Evolutionary conservation across 1,140 invertebrate genomes (phyloP).

Genomic region (Ganaspis sp.): DNA sequence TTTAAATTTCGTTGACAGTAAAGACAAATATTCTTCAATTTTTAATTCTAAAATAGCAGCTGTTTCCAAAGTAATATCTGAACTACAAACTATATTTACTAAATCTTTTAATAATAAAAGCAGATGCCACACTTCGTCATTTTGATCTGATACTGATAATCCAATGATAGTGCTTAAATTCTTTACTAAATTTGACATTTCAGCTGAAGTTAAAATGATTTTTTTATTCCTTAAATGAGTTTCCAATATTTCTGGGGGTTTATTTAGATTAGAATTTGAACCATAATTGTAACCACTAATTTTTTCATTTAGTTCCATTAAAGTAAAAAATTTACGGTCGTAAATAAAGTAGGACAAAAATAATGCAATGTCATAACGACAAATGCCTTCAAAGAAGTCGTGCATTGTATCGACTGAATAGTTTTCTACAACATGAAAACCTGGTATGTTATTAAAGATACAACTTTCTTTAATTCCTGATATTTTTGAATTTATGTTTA

Average conservation of each 20-base stretch:
- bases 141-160: not conserved
- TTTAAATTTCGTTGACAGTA: not conserved
- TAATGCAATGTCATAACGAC: conserved; percentile 31
- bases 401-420: conserved; percentile 39
- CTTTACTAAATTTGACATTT: conserved; percentile 26
- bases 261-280: conserved; percentile 12
- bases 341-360: conserved; percentile 38
- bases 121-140: conserved; percentile 23
- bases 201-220: conserved; percentile 28
- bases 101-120: conserved; percentile 12
- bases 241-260: conserved; percentile 38
- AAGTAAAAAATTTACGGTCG: conserved; percentile 34
- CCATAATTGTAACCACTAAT: conserved; percentile 35
- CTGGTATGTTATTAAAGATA: not conserved
- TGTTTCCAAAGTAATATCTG: not conserved
- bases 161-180: conserved; percentile 32
- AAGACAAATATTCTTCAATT: not conserved
- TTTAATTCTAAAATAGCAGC: not conserved
- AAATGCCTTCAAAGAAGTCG: conserved; percentile 36
- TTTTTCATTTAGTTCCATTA: conserved; percentile 34
- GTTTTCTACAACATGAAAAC: not conserved
- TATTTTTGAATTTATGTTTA: too few species aligned
- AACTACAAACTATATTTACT: not conserved
- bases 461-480: not conserved
- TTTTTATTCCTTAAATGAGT: conserved; percentile 32